Conservation (phyloP, 2,888 invertebrate species). For the Pseudococcus viburni region DNA sequence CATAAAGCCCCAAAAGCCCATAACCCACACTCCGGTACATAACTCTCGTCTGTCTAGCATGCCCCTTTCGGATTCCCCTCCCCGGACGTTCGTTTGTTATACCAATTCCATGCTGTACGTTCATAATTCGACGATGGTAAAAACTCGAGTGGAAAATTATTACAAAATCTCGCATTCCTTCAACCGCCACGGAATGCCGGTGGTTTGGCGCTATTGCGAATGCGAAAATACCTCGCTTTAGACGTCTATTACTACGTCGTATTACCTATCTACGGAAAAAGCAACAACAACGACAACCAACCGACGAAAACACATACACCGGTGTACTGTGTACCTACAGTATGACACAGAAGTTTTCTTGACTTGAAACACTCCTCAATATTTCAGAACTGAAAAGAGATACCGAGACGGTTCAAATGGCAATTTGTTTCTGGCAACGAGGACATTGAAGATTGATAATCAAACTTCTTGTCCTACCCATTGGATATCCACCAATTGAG, state of each 20-base stretch:
- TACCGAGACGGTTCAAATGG: too few species aligned
- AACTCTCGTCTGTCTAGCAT: background rate
- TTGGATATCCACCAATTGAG: too few species aligned
- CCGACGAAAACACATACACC: background rate
- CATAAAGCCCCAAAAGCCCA: background rate
- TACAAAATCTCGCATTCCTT: slow-evolving; percentile 44
- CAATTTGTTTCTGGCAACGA: too few species aligned
- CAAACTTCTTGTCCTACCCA: too few species aligned
- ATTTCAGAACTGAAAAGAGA: too few species aligned
- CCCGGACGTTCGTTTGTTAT: too few species aligned
- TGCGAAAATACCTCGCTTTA: slow-evolving; percentile 32
- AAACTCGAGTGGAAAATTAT: slow-evolving; percentile 47
- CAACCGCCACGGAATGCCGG: slow-evolving; percentile 10
- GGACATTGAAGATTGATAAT: too few species aligned
- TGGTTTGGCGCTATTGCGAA: background rate
- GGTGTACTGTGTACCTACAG: too few species aligned
- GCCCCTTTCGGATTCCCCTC: too few species aligned
- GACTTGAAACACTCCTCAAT: too few species aligned
- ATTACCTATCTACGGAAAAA: background rate
- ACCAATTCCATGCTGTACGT: too few species aligned
- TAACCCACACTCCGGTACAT: background rate
- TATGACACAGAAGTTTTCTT: too few species aligned
- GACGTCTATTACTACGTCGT: background rate
- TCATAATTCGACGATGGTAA: background rate
- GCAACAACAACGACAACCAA: background rate